A percentile compares a stretch with the other conserved stretches of the same genome.
Conservation (phyloP, 2,888 invertebrate genomes). For the Noctua pronuba region DNA sequence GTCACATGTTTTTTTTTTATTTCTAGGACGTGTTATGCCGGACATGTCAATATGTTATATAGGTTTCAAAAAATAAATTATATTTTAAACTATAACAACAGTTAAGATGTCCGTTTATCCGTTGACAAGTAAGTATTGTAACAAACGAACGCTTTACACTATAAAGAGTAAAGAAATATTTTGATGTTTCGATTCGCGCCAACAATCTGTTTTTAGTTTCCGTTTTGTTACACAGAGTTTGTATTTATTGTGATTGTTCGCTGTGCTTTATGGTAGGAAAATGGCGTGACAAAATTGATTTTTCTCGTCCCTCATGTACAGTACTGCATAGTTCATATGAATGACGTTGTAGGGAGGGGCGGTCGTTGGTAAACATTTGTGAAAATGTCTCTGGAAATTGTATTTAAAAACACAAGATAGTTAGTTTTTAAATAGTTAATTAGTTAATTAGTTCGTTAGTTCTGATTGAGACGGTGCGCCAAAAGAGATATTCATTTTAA, state of each 20-base stretch:
- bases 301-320: background rate
- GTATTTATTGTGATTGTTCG: constrained; percentile 42
- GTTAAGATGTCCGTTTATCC: background rate
- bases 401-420: background rate
- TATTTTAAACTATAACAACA: background rate
- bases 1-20: background rate
- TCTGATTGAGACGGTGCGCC: background rate
- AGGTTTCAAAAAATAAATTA: background rate
- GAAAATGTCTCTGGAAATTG: background rate
- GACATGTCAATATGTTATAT: background rate
- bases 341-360: background rate
- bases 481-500: no score
- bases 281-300: constrained; percentile 7
- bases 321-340: background rate
- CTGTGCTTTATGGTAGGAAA: constrained; percentile 21
- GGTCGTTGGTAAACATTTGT: background rate
- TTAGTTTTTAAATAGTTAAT: no score
- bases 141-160: constrained; percentile 47
- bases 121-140: constrained; percentile 43
- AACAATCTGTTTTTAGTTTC: constrained; percentile 52
- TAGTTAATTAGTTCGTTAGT: no score
- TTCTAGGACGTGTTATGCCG: background rate
- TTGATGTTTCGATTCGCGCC: constrained; percentile 58
- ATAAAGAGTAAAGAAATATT: constrained; percentile 63
- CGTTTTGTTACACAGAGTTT: constrained; percentile 36